Conservation (phyloP, 2,797 vertebrate genomes). For the Phaenicophaeus curvirostris region DNA sequence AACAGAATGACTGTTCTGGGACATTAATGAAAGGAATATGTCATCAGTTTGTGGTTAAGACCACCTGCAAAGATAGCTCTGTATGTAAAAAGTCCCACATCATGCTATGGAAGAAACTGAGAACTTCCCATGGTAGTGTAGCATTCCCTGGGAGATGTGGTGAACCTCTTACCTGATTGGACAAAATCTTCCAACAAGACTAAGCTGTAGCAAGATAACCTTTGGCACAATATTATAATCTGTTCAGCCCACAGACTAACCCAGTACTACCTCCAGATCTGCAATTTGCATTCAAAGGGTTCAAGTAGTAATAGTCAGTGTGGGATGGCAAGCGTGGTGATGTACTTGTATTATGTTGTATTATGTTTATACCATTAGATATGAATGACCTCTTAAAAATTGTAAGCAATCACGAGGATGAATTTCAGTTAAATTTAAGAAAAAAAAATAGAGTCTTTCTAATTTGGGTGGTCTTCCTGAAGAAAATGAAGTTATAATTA, state of each 20-base stretch:
- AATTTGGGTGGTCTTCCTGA: not conserved
- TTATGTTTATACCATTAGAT: not conserved
- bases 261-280: not conserved
- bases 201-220: not conserved
- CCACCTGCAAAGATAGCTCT: not conserved
- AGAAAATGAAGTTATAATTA: not conserved
- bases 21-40: rapidly evolving
- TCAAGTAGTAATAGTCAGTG: rapidly evolving
- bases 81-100: rapidly evolving
- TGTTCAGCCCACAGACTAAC: not conserved
- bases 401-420: not conserved
- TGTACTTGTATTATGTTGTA: not conserved
- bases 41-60: not conserved
- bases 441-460: not conserved
- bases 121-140: not conserved
- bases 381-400: not conserved
- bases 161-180: not conserved
- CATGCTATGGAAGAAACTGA: not conserved
- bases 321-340: rapidly evolving
- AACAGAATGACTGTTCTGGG: not conserved
- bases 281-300: rapidly evolving
- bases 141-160: not conserved
- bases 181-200: not conserved
- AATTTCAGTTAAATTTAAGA: not conserved
- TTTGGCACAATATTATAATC: not conserved